Percentiles rank a stretch among this genome's conserved stretches.
phyloP scores from a whole-genome alignment of 2,113 vertebrate genomes.

The Oenanthe melanoleuca region DNA sequence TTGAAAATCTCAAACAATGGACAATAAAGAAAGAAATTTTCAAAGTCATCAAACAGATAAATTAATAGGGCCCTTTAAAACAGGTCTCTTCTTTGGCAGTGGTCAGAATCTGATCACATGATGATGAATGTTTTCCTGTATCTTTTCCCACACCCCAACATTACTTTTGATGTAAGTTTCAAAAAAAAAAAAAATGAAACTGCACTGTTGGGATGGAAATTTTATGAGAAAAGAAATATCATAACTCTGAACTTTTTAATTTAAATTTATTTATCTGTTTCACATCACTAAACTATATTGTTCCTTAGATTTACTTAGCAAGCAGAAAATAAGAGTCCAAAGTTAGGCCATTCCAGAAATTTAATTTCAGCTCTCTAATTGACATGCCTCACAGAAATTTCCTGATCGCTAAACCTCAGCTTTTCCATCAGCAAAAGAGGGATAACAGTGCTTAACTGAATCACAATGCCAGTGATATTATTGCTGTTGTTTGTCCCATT shows the following conservation, averaged over 20 bases:
- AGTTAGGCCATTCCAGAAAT: background rate
- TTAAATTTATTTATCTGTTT: background rate
- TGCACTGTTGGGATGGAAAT: background rate
- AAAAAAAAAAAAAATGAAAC: background rate
- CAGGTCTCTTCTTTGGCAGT: background rate
- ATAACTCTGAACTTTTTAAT: background rate
- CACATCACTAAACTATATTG: background rate
- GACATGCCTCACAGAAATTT: background rate
- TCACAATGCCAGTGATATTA: background rate
- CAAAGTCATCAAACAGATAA: background rate
- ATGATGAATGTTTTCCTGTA: background rate
- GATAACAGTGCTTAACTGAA: background rate
- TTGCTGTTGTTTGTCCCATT: slow-evolving; percentile 33
- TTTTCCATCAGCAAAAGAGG: background rate
- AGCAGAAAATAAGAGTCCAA: background rate
- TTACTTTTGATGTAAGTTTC: background rate
- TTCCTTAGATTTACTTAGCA: background rate
- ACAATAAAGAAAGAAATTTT: background rate
- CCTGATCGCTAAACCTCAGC: background rate
- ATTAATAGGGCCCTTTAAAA: background rate
- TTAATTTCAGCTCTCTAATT: background rate
- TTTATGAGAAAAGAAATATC: background rate
- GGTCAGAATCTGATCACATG: background rate
- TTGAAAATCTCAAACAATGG: background rate
- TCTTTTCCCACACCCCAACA: background rate